Conservation (phyloP, 92 coral and sea anemone species). For the Actinostola sp. region DNA sequence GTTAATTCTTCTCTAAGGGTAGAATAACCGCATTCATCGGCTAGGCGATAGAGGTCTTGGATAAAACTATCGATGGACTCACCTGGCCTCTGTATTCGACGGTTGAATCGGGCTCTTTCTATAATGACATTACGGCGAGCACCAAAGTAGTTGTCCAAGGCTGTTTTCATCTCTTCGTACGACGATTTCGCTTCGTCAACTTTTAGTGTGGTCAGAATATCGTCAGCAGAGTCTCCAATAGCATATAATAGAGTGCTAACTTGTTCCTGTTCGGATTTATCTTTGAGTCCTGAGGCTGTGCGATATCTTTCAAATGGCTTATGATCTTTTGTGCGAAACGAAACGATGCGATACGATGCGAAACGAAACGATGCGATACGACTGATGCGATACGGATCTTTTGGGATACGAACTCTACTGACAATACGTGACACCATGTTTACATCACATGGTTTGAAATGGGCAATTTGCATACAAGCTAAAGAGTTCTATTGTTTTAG, state of each 20-base stretch:
- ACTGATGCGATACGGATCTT: too few species aligned
- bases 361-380: too few species aligned
- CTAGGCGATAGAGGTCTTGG: conserved; percentile 44
- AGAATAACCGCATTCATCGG: conserved; percentile 57
- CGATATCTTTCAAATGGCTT: conserved; percentile 64
- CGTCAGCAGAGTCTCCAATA: conserved; percentile 77
- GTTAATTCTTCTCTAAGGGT: conserved; percentile 17
- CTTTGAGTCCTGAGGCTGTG: conserved; percentile 54
- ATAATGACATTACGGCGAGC: conserved; percentile 48
- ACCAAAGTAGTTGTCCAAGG: conserved; percentile 44
- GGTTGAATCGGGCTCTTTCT: conserved; percentile 51
- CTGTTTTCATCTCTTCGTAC: conserved; percentile 53
- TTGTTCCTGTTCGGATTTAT: conserved; percentile 58
- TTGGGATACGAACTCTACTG: too few species aligned
- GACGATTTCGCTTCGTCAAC: conserved; percentile 56
- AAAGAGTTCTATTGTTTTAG: too few species aligned
- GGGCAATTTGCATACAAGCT: too few species aligned
- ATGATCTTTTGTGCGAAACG: too few species aligned
- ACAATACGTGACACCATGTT: too few species aligned
- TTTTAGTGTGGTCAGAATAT: conserved; percentile 61
- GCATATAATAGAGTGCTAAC: conserved; percentile 66
- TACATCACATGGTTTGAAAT: too few species aligned
- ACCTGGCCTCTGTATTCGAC: conserved; percentile 46
- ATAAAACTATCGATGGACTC: conserved; percentile 61
- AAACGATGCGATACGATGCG: too few species aligned